Conservation (phyloP, 2,888 invertebrate species). For the Erynnis tages region DNA sequence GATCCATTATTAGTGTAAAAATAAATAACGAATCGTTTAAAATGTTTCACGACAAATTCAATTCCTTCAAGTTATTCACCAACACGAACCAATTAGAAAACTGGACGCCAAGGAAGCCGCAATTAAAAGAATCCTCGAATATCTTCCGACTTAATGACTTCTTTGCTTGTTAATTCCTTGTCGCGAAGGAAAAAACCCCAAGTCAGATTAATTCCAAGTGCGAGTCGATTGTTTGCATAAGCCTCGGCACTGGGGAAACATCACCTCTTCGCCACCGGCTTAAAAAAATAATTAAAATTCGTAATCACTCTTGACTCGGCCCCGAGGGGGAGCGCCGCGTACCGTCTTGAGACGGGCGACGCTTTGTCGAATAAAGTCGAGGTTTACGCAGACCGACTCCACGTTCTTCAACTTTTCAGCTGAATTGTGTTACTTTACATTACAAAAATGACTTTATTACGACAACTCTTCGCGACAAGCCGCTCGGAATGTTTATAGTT, state of each 20-base stretch:
- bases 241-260: constrained; percentile 74
- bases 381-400: constrained; percentile 35
- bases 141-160: constrained; percentile 80
- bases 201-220: constrained; percentile 81
- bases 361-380: constrained; percentile 48
- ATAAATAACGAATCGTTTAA: constrained; percentile 37
- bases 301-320: constrained; percentile 81
- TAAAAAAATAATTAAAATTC: constrained; percentile 82
- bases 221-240: constrained; percentile 81
- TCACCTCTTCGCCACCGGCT: constrained; percentile 80
- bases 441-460: constrained; percentile 63
- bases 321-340: constrained; percentile 54
- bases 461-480: constrained; percentile 57
- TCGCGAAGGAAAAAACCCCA: constrained; percentile 74
- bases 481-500: constrained; percentile 65
- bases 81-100: constrained; percentile 77
- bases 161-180: constrained; percentile 82
- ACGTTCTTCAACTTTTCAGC: constrained; percentile 53
- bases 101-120: constrained; percentile 73
- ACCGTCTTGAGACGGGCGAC: constrained; percentile 53
- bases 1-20: constrained; percentile 30
- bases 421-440: constrained; percentile 44
- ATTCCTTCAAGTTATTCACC: constrained; percentile 64
- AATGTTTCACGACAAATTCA: constrained; percentile 55
- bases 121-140: constrained; percentile 79